phyloP scores from a whole-genome alignment of 1,140 invertebrate genomes.

The Prorops nasuta region DNA sequence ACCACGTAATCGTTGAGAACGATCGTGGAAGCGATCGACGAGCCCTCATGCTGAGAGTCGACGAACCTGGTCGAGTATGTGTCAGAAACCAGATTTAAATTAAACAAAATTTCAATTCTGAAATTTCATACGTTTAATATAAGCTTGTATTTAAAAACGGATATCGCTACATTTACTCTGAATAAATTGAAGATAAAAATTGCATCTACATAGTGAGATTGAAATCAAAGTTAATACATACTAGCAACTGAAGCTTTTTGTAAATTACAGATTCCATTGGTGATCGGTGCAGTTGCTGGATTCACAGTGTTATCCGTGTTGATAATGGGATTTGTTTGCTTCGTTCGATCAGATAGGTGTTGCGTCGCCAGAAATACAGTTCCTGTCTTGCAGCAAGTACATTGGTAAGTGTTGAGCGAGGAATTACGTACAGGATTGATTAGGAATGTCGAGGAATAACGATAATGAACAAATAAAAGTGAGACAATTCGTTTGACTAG shows the following conservation, averaged over 20 bases:
- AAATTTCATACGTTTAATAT: too few relatives aligned
- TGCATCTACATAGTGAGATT: too few relatives aligned
- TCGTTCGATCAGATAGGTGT: conserved; percentile 50
- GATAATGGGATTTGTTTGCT: conserved; percentile 53
- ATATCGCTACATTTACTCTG: too few relatives aligned
- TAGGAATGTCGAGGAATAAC: too few relatives aligned
- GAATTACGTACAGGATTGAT: too few relatives aligned
- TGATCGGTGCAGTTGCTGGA: conserved; percentile 50
- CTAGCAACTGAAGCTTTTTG: too few relatives aligned
- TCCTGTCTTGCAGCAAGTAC: conserved; percentile 48
- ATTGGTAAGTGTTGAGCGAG: conserved; percentile 37
- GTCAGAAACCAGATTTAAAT: background rate
- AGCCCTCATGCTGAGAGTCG: conserved; percentile 77
- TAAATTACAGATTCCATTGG: conserved; percentile 43
- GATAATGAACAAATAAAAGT: too few relatives aligned
- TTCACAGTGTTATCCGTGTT: conserved; percentile 49
- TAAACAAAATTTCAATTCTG: conserved; percentile 2
- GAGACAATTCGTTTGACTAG: too few relatives aligned
- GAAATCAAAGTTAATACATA: too few relatives aligned
- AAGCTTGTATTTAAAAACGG: too few relatives aligned
- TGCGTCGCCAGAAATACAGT: conserved; percentile 46
- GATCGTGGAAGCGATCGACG: conserved; percentile 78
- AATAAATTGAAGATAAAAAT: too few relatives aligned
- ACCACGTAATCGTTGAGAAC: conserved; percentile 83
- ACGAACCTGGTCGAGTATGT: conserved; percentile 56